Percentiles rank a stretch among this genome's conserved stretches.
These are phyloP conservation scores for Nematopogon swammerdamellus DNA, from an alignment of 2,888 invertebrate genomes.

Conservation along the genomic window DNA sequence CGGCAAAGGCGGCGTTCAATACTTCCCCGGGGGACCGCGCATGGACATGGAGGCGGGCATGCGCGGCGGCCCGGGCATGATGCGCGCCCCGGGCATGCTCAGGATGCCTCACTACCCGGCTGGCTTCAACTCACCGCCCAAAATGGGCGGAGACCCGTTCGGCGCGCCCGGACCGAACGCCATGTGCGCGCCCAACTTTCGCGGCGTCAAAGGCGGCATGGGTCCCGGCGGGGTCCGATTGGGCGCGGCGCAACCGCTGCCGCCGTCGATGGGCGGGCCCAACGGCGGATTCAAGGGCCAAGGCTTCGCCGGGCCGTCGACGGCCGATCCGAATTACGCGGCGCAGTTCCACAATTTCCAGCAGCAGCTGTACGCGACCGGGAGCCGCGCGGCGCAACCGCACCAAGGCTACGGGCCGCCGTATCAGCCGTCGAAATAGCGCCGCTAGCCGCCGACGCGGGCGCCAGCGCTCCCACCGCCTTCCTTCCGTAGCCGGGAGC, in stretches of 20 bases:
- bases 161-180: conserved; percentile 14
- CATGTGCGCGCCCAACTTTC: conserved; percentile 24
- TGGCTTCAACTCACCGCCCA: conserved; percentile 46
- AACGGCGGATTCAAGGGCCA: conserved; percentile 69
- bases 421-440: conserved; percentile 43
- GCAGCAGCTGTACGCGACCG: conserved; percentile 89
- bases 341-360: conserved; percentile 96
- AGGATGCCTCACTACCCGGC: conserved; percentile 45
- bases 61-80: conserved; percentile 32
- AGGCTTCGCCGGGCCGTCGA: conserved; percentile 78
- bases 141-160: conserved; percentile 36
- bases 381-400: conserved; percentile 39
- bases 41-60: conserved; percentile 52
- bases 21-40: conserved; percentile 64
- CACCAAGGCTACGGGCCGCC: conserved; percentile 39
- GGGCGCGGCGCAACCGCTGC: conserved; percentile 67
- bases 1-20: conserved; percentile 61
- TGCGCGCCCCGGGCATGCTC: conserved; percentile 38
- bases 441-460: background rate
- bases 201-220: conserved; percentile 38
- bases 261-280: conserved; percentile 74
- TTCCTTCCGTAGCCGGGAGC: background rate
- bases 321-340: conserved; percentile 89
- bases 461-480: background rate
- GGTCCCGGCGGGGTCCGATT: conserved; percentile 31